Evolutionary conservation across 2,113 vertebrate genomes (phyloP), one percentile per base, ranked within the genome.

Genomic region (Calyptomena viridis): DNA sequence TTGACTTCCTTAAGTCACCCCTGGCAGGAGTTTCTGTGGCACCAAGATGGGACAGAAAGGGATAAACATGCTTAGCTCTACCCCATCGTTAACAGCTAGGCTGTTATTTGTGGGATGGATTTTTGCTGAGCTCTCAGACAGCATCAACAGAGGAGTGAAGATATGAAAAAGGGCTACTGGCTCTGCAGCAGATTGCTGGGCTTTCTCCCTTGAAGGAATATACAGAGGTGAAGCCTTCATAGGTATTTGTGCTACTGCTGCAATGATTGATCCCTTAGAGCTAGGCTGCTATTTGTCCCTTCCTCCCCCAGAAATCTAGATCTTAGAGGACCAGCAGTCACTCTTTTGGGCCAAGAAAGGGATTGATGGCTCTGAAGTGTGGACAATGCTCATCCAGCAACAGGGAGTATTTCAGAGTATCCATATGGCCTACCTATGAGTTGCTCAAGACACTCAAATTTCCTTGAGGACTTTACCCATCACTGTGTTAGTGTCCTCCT

Each of bases 91-190:
- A 95, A 55, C 64, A 81, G 50, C 60, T 39, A 78, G 39, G 53
- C 84, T 91, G 68, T 84, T 94, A 46, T 93, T 96, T 94, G 94
- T 83, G 78, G 89, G 30, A 11, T 83, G 42, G 28, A 35, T 82
- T 92, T 88, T 84, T 95, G 91, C 89, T 94, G 85, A 93, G 79
- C 58, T 83, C 75, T 95, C 74, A 24, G 21, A 44, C 40, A 89
- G 39, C 58, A 90, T 56, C 83, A 80, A 40, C 49, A 90, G 56
- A 69, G 37, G 15, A 68, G 7, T 8, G 8, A 49, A 69, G 18
- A 24, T 25, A 35, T 63, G 20, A 47, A 74, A 80, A 82, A 85
- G 9, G 27, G 17, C 47, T 81, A 19, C 23, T 7, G 6, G 60
- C 47, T 72, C 28, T 88, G 35, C n/a, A 52, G 55, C 6, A 3